A percentile compares a stretch with the other conserved stretches of the same genome.
Conservation (phyloP, 2,888 invertebrate species). For the Acleris laterana region DNA sequence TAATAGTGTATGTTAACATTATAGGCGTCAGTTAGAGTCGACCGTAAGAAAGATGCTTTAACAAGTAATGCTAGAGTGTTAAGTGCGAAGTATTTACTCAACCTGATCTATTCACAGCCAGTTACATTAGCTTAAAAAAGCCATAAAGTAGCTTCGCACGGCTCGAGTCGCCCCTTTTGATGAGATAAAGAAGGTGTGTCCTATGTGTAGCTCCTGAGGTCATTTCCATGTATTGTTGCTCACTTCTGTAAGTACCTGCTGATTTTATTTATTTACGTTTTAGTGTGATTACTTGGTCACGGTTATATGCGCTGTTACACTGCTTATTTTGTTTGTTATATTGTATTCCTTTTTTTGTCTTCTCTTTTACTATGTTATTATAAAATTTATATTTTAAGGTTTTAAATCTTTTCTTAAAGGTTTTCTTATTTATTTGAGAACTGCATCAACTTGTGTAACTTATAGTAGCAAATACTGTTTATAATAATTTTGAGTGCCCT, state of each 20-base stretch:
- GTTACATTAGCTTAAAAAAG: conserved; percentile 52
- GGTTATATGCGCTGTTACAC: conserved; percentile 11
- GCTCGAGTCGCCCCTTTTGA: conserved; percentile 48
- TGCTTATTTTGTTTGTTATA: conserved; percentile 7
- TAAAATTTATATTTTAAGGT: too few species aligned
- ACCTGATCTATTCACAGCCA: conserved; percentile 48
- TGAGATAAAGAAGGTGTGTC: conserved; percentile 58
- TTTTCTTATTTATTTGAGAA: too few species aligned
- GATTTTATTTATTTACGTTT: conserved; percentile 35
- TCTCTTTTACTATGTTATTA: background rate
- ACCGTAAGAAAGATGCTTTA: conserved; percentile 35
- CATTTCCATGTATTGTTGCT: conserved; percentile 84
- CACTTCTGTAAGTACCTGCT: conserved; percentile 77
- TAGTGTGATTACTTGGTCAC: conserved; percentile 8
- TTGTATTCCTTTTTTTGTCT: background rate
- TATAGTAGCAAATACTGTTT: too few species aligned
- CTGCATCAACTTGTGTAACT: too few species aligned
- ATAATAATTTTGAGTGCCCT: too few species aligned
- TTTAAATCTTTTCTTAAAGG: too few species aligned
- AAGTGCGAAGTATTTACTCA: conserved; percentile 58
- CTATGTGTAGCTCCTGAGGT: conserved; percentile 55
- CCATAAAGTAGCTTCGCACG: conserved; percentile 48
- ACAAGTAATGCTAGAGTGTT: conserved; percentile 53
- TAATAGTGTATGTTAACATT: conserved; percentile 43
- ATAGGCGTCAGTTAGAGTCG: conserved; percentile 42